Evolutionary conservation across 2,113 vertebrate species (phyloP).

Genomic region (Pholis gunnellus): DNA sequence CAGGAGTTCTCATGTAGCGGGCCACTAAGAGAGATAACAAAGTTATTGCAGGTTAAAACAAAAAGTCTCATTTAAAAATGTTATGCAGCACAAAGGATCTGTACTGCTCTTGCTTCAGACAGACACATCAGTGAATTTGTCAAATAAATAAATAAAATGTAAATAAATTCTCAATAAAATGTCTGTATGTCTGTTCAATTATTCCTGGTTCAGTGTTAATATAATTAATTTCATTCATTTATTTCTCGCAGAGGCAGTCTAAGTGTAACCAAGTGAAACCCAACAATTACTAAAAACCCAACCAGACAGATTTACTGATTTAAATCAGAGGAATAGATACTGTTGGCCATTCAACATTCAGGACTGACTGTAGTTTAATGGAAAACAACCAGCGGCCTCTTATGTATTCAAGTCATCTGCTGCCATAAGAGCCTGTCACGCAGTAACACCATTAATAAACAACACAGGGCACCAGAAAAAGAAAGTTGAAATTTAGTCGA

Average conservation of each 20-base stretch:
- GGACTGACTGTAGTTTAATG: background rate
- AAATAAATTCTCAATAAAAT: background rate
- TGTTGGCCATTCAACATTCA: background rate
- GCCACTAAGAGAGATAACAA: background rate
- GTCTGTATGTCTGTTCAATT: background rate
- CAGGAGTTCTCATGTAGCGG: background rate
- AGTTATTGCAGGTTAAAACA: background rate
- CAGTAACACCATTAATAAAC: slow-evolving; percentile 29
- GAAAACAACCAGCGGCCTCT: slow-evolving; percentile 15
- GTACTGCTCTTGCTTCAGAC: background rate
- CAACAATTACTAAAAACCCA: background rate
- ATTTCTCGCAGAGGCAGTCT: background rate
- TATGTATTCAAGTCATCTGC: slow-evolving; percentile 19
- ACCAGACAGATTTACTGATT: background rate
- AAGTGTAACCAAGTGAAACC: background rate
- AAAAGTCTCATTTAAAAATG: background rate
- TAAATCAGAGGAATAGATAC: background rate
- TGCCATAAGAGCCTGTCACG: slow-evolving; percentile 8
- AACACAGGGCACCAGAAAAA: background rate
- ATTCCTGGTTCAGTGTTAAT: background rate
- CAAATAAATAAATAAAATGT: background rate
- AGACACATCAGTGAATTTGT: background rate
- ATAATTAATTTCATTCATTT: background rate
- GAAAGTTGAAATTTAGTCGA: background rate
- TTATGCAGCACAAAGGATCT: background rate